These are phyloP conservation scores for Drosophila subquinaria DNA, from an alignment of 2,888 invertebrate species.

Conservation along the genomic window DNA sequence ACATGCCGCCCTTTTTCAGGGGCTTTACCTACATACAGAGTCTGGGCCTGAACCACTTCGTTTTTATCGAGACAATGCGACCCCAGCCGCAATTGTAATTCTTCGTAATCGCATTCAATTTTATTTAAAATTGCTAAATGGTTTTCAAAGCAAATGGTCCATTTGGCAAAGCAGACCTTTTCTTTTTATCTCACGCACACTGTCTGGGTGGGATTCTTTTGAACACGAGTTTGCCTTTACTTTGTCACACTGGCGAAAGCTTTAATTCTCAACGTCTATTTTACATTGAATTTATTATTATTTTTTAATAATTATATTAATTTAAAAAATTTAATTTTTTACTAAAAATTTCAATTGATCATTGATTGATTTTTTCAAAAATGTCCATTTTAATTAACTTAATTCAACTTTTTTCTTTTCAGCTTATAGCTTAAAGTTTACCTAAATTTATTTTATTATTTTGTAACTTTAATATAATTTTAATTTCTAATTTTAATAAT, in stretches of 20 bases:
- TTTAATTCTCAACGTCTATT: too few species aligned
- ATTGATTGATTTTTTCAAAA: too few species aligned
- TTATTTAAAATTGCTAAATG: conserved; percentile 80
- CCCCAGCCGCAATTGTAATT: conserved; percentile 69
- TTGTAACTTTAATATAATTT: too few species aligned
- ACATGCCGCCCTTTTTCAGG: conserved; percentile 34
- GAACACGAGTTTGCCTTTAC: neutral
- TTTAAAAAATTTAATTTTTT: too few species aligned
- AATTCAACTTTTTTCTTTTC: too few species aligned
- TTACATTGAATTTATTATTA: too few species aligned
- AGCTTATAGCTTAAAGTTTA: too few species aligned
- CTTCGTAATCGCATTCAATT: conserved; percentile 78
- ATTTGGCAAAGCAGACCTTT: conserved; percentile 42
- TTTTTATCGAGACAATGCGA: conserved; percentile 67
- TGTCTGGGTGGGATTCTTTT: neutral
- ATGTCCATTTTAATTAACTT: too few species aligned
- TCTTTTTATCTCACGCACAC: neutral
- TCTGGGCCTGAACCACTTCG: conserved; percentile 42
- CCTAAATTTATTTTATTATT: too few species aligned
- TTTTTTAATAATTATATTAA: too few species aligned
- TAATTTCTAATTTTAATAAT: too few species aligned
- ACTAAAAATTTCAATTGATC: too few species aligned
- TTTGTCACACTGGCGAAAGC: neutral
- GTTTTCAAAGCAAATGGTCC: conserved; percentile 49
- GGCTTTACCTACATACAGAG: conserved; percentile 40